phyloP scores from a whole-genome alignment of 2,888 invertebrate species.

The Athalia rosae region DNA sequence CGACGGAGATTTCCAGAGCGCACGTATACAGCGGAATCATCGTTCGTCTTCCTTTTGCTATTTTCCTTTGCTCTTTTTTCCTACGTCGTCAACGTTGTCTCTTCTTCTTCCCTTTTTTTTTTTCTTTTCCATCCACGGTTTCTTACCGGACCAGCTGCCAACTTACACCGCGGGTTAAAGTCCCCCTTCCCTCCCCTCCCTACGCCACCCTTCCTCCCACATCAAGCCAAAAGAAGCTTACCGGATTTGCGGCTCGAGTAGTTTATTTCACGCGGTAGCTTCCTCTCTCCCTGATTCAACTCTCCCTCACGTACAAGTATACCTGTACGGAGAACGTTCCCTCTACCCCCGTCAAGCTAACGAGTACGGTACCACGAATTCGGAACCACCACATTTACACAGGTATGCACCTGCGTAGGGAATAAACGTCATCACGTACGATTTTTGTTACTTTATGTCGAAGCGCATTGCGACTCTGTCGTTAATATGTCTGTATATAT shows the following conservation, averaged over 20 bases:
- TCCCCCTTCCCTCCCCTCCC: background rate
- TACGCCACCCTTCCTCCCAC: background rate
- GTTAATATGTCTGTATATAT: background rate
- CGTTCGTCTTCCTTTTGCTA: background rate
- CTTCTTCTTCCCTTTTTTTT: background rate
- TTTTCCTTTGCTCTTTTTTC: background rate
- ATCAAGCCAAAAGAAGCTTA: conserved; percentile 35
- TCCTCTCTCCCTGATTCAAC: conserved; percentile 30
- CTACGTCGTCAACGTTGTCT: conserved; percentile 2
- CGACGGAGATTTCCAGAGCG: conserved; percentile 1
- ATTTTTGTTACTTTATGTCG: background rate
- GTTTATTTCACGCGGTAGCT: conserved; percentile 30
- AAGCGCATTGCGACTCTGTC: conserved; percentile 14
- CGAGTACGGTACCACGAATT: conserved; percentile 1
- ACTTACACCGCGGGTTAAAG: too few relatives aligned
- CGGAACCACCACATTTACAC: background rate
- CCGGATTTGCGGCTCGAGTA: conserved; percentile 38
- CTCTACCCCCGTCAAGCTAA: background rate
- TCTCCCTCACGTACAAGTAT: conserved; percentile 23
- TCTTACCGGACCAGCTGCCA: background rate
- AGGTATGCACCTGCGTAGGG: too few relatives aligned
- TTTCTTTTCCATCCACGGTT: background rate
- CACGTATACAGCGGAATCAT: background rate
- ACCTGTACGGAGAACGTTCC: background rate
- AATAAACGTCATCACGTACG: background rate